These are phyloP conservation scores for Istiophorus platypterus DNA, from an alignment of 2,113 vertebrate species.

Conservation along the genomic window DNA sequence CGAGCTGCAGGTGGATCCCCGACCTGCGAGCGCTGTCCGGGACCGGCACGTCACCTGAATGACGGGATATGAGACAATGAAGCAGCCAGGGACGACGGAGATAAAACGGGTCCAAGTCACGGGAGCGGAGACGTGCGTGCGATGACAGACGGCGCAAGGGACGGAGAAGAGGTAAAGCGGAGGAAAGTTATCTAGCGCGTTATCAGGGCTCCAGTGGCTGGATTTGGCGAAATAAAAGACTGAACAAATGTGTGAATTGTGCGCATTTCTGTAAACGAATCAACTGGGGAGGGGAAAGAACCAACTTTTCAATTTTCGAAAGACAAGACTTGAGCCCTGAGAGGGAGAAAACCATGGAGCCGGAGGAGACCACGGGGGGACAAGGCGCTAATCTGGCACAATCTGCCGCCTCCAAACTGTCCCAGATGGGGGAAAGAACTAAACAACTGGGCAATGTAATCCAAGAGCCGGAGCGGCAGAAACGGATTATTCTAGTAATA, in stretches of 20 bases:
- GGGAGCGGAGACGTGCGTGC: slow-evolving; percentile 70
- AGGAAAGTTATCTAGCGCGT: slow-evolving; percentile 67
- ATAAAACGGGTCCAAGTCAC: slow-evolving; percentile 73
- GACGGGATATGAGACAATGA: slow-evolving; percentile 79
- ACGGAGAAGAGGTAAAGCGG: slow-evolving; percentile 74
- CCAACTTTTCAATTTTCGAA: slow-evolving; percentile 37
- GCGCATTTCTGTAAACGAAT: slow-evolving; percentile 51
- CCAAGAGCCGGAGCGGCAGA: slow-evolving; percentile 88
- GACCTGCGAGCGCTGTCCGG: slow-evolving; percentile 49
- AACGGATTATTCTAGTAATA: slow-evolving; percentile 90
- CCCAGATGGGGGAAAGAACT: slow-evolving; percentile 90
- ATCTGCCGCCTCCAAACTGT: slow-evolving; percentile 90
- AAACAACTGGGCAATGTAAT: slow-evolving; percentile 88
- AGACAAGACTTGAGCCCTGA: slow-evolving; percentile 42
- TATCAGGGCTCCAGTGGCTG: slow-evolving; percentile 36
- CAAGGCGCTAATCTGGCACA: slow-evolving; percentile 80
- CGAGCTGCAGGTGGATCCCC: slow-evolving; percentile 62
- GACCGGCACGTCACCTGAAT: slow-evolving; percentile 72
- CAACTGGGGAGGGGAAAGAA: slow-evolving; percentile 45
- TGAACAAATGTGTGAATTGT: slow-evolving; percentile 64
- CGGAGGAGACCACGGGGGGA: slow-evolving; percentile 66
- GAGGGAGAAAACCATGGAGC: slow-evolving; percentile 76
- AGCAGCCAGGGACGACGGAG: slow-evolving; percentile 70
- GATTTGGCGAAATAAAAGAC: slow-evolving; percentile 37
- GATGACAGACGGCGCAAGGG: slow-evolving; percentile 73